phyloP scores from a whole-genome alignment of 1,140 invertebrate species.

The Drosophila nigromelanica region DNA sequence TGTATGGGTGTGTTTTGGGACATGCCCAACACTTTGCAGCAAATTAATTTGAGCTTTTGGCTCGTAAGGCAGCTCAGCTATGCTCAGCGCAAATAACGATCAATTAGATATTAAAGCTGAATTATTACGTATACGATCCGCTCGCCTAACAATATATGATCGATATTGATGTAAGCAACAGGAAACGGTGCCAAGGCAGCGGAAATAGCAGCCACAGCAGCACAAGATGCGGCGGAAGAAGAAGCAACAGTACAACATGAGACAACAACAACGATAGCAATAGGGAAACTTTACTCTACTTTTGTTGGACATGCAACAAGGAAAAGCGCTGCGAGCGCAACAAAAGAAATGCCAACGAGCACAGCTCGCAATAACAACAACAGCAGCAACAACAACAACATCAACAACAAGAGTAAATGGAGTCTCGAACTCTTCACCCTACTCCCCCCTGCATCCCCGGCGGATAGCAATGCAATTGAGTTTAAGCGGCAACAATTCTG shows the following conservation, averaged over 20 bases:
- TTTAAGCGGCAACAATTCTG: constrained; percentile 68
- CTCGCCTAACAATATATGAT: constrained; percentile 26
- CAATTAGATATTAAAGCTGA: constrained; percentile 38
- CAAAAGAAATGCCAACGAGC: constrained; percentile 12
- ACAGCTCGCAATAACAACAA: constrained; percentile 32
- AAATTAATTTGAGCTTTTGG: constrained; percentile 27
- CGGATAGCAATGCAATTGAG: constrained; percentile 68
- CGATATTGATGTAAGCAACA: constrained; percentile 37
- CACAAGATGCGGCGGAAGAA: constrained; percentile 8
- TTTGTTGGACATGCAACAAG: constrained; percentile 43
- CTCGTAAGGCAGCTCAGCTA: background rate
- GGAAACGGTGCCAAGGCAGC: constrained; percentile 36
- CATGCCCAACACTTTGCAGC: constrained; percentile 19
- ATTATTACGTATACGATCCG: constrained; percentile 34
- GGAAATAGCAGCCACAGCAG: constrained; percentile 29
- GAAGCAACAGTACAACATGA: constrained; percentile 2
- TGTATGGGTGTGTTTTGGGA: constrained; percentile 7
- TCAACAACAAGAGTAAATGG: constrained; percentile 31
- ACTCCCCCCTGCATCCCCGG: background rate
- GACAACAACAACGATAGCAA: constrained; percentile 2
- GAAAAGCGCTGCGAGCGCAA: constrained; percentile 42
- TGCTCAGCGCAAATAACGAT: constrained; percentile 12
- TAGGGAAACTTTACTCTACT: constrained; percentile 54
- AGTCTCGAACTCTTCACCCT: constrained; percentile 35
- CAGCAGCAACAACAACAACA: constrained; percentile 26